Evolutionary conservation across 2,797 vertebrate species (phyloP).

Genomic region (Cichlasoma orientale): DNA sequence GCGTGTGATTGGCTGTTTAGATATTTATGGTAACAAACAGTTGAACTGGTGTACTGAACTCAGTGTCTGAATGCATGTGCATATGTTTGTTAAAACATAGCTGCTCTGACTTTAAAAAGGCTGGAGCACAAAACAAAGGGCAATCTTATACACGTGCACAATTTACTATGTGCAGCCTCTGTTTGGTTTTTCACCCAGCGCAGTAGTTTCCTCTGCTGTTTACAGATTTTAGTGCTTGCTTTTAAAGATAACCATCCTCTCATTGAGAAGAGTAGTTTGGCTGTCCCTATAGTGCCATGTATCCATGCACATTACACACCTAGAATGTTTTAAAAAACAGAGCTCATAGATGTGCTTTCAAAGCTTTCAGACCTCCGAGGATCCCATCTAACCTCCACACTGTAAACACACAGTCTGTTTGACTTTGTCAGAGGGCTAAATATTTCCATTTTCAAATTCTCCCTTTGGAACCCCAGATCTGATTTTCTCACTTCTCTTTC

Average conservation of each 20-base stretch:
- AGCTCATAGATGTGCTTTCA: constrained; percentile 37
- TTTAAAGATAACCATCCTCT: constrained; percentile 4
- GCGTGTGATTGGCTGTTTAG: too few relatives aligned
- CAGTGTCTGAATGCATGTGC: background rate
- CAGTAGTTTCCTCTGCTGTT: background rate
- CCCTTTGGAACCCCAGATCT: constrained; percentile 32
- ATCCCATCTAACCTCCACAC: constrained; percentile 36
- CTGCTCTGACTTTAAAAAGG: background rate
- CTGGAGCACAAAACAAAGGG: background rate
- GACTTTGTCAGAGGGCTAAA: constrained; percentile 49
- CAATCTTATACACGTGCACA: background rate
- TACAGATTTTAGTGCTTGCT: constrained; percentile 2
- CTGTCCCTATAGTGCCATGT: constrained; percentile 22
- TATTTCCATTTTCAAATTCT: constrained; percentile 45
- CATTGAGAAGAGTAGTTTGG: background rate
- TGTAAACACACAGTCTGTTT: constrained; percentile 54
- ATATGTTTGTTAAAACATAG: background rate
- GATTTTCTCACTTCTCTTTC: constrained; percentile 37
- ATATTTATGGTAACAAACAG: background rate
- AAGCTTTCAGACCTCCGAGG: constrained; percentile 41
- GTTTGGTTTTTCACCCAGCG: background rate
- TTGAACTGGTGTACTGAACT: background rate
- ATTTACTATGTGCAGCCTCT: background rate
- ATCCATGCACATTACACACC: constrained; percentile 9
- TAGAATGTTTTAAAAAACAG: constrained; percentile 21